Conservation (phyloP, 2,113 vertebrate genomes). For the Lamprotornis superbus region DNA sequence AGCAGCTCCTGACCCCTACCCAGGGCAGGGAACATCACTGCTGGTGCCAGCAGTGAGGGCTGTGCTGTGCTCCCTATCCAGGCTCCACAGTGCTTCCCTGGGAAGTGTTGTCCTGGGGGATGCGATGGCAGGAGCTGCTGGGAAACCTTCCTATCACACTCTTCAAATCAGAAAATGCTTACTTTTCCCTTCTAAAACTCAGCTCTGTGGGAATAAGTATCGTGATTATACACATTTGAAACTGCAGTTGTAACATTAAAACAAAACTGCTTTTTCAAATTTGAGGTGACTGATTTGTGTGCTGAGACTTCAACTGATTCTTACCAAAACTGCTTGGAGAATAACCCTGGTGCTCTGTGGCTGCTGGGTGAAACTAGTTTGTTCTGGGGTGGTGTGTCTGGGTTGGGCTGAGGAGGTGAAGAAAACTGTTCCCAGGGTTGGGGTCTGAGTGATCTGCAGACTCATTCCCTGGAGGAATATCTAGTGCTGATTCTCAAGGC, state of each 20-base stretch:
- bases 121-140: neutral
- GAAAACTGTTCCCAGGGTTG: neutral
- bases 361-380: neutral
- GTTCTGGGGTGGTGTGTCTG: neutral
- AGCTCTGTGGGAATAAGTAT: neutral
- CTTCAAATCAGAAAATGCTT: neutral
- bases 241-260: neutral
- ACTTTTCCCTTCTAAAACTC: neutral
- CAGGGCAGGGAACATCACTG: accelerated
- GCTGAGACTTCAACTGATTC: neutral
- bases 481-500: neutral
- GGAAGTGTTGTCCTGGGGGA: neutral
- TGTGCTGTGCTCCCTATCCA: neutral
- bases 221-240: neutral
- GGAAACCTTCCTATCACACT: neutral
- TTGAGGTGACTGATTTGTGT: neutral
- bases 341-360: neutral
- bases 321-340: neutral
- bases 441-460: neutral
- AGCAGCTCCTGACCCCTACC: neutral
- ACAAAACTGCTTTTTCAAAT: neutral
- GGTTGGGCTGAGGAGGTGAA: neutral
- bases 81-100: neutral
- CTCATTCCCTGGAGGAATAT: neutral
- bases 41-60: neutral